Evolutionary conservation across 2,797 vertebrate genomes (phyloP), one percentile per base, ranked within the genome.

Genomic region (Xenopus petersii): DNA sequence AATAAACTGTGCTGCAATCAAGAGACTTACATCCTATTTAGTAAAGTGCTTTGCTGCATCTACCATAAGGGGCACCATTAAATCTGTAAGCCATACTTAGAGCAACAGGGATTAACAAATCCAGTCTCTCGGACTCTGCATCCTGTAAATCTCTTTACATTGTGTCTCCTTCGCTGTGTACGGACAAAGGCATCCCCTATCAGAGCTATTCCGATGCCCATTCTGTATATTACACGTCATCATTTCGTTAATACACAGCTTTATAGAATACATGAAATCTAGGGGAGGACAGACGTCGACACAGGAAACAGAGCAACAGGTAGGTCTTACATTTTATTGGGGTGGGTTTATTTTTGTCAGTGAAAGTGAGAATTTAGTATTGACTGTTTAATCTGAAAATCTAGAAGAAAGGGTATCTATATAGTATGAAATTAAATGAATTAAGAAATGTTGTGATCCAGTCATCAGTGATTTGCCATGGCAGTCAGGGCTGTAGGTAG

Each of bases 51-150:
- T 73, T 67, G 58, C 59, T 49, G 59, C 54, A 74, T 79, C 71
- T 70, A 73, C 75, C 81, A 81, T 87, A 83, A 86, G 86, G 83
- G 80, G 80, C 81, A 77, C 73, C 55, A 83, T 81, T 84, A 87
- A 88, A 83, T 82, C 84, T 80, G 77, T 87, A 84, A 84, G 71
- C 79, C 79, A 79, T 0, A 75, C 89, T 89, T 87, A 89, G 83
- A 69, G 70, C 80, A 70, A 54, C 56, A 77, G 69, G 80, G 86
- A 86, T 86, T 89, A 86, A 65, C 70, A 67, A 0, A 0, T 64
- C 48, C 70, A 80, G 74, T 15, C 70, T 75, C 30, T 69, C 21
- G 26, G 26, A 55, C 59, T 64, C 42, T 49, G 51, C 67, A 74
- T 62, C 55, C 16, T 42, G 30, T 48, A 78, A 78, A 73, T 73